Percentiles rank a stretch among this genome's conserved stretches.
Conservation (phyloP, 2,797 vertebrate species). For the Potorous gilbertii region DNA sequence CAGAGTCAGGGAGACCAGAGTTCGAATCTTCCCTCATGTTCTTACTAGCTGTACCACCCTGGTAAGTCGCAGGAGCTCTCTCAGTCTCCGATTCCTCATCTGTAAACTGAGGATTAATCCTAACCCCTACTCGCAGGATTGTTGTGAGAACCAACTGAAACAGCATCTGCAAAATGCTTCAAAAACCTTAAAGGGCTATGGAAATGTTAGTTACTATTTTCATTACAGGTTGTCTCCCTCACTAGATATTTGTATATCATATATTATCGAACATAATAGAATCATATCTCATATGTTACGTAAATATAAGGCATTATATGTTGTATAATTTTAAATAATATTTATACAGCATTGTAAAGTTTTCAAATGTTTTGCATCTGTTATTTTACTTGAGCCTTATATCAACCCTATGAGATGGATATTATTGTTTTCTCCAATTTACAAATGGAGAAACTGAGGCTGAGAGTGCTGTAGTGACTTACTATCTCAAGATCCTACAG, state of each 20-base stretch:
- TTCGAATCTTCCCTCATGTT: background rate
- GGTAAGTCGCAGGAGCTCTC: no score
- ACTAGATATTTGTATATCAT: no score
- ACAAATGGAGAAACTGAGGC: background rate
- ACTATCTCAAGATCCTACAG: background rate
- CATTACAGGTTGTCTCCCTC: no score
- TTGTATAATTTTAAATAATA: background rate
- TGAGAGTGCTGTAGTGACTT: background rate
- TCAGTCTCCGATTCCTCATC: no score
- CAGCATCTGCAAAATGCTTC: no score
- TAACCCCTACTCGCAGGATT: background rate
- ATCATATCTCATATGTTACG: no score
- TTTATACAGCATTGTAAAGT: background rate
- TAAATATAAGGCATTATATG: no score
- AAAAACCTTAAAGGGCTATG: background rate
- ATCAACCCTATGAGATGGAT: background rate
- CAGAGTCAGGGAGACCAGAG: background rate
- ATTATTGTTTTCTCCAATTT: background rate
- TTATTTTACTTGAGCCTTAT: background rate
- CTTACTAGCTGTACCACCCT: no score
- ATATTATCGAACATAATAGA: no score
- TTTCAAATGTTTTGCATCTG: background rate
- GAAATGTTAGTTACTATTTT: no score
- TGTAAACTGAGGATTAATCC: no score
- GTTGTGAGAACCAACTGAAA: background rate